Evolutionary conservation across 2,113 vertebrate genomes (phyloP).

Genomic region (Gymnobelideus leadbeateri): DNA sequence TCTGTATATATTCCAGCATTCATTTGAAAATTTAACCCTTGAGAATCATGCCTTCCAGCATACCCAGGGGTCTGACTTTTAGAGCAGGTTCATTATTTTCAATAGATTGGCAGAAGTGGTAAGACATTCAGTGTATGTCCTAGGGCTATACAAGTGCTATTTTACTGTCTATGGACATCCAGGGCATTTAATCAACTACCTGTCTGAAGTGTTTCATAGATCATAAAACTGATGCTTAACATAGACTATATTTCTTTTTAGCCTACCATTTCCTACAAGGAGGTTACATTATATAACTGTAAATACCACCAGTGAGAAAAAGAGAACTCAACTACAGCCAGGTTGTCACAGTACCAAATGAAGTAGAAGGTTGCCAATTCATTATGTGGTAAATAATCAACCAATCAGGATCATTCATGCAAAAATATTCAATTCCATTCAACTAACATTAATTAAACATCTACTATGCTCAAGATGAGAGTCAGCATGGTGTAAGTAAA

Average conservation of each 20-base stretch:
- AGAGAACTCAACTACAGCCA: slow-evolving; percentile 41
- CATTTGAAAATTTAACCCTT: slow-evolving; percentile 72
- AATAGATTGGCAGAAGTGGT: slow-evolving; percentile 64
- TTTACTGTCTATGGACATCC: slow-evolving; percentile 41
- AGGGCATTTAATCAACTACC: slow-evolving; percentile 69
- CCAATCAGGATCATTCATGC: not conserved
- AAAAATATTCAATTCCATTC: not conserved
- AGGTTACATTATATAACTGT: slow-evolving; percentile 44
- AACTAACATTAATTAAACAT: not conserved
- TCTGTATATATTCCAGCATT: slow-evolving; percentile 42
- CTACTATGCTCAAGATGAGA: not conserved
- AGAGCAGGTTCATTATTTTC: slow-evolving; percentile 71
- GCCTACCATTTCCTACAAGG: slow-evolving; percentile 46
- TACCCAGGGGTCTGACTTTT: slow-evolving; percentile 66
- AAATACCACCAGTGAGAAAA: slow-evolving; percentile 56
- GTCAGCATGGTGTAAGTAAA: not conserved
- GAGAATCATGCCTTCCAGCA: slow-evolving; percentile 57
- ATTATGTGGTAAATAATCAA: slow-evolving; percentile 19
- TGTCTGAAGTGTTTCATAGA: slow-evolving; percentile 66
- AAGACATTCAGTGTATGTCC: slow-evolving; percentile 65
- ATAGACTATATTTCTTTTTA: slow-evolving; percentile 54
- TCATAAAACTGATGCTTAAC: slow-evolving; percentile 68
- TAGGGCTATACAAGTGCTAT: slow-evolving; percentile 52
- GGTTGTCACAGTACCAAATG: not conserved
- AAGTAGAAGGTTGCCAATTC: not conserved